These are phyloP conservation scores for Chondrilla cf. caribensis DNA, from an alignment of 37 sponge, comb jelly and placozoan species.

Conservation along the genomic window DNA sequence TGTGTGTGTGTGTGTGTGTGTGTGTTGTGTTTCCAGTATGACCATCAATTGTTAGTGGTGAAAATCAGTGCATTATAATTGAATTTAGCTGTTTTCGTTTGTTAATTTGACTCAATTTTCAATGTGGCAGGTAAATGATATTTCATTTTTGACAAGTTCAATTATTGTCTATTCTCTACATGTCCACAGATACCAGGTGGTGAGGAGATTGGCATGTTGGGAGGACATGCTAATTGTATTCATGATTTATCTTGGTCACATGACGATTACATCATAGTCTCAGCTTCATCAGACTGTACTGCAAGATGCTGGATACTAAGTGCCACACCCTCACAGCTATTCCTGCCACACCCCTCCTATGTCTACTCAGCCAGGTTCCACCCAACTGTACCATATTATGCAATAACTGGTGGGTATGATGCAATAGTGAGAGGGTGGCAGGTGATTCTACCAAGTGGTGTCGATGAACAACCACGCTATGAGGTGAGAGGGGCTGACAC, in stretches of 20 bases:
- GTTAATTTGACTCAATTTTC: neutral
- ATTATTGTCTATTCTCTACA: neutral
- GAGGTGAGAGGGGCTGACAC: too few relatives aligned
- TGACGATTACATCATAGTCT: conserved; percentile 35
- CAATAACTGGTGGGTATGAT: conserved; percentile 81
- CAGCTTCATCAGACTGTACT: conserved; percentile 83
- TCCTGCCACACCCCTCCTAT: conserved; percentile 86
- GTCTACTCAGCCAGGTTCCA: conserved; percentile 66
- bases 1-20: neutral
- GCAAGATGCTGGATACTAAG: conserved; percentile 45
- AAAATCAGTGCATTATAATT: too few relatives aligned
- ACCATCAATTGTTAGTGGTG: neutral
- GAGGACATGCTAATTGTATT: conserved; percentile 61
- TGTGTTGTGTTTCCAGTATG: neutral
- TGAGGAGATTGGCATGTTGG: neutral
- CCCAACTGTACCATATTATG: conserved; percentile 14
- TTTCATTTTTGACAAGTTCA: neutral
- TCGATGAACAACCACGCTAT: too few relatives aligned
- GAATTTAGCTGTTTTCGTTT: too few relatives aligned
- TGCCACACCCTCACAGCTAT: neutral
- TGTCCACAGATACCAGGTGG: conserved; percentile 32
- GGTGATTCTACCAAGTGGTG: neutral
- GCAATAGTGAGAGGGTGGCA: conserved; percentile 68
- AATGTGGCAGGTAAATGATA: neutral
- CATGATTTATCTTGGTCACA: conserved; percentile 74